Evolutionary conservation across 2,888 invertebrate species (phyloP), one percentile per base, ranked within the genome.

Genomic region (Rhagium mordax): DNA sequence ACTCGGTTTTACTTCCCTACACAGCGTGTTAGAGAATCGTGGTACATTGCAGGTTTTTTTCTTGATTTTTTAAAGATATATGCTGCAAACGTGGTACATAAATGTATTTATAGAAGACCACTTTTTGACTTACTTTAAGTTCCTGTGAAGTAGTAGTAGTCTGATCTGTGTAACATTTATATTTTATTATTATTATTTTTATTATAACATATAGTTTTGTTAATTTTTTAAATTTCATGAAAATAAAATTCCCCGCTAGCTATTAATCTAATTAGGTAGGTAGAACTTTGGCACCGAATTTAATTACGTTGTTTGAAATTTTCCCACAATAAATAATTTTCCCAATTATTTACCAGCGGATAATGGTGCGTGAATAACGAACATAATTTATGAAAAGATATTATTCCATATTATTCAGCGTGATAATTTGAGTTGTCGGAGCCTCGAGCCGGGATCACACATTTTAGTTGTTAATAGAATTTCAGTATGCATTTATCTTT

Each of bases 401-500:
- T 47, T 51, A 64, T 64, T 64, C 15, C 49, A 48, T 13, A 49
- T 49, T 49, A 10, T 51, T 64, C 64, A 27, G 27, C 27, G 16
- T 48, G 48, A 47, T 64, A 64, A 64, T 65, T 53, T 33, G 10
- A 29, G 65, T 33, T 53, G 65, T 29, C 18, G 20, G 7, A 16
- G 41, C 8, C 1, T 4, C 8, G 33, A 33, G 55, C 53, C 18
- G 18, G 55, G 57, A 29, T 57, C 1, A 15, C 49, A 59, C n/a
- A 66, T 68, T 59, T 47, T 33, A 20, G 33, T 27, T 16, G 59
- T 53, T 18, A 47, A 59, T 65, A 18, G 51, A 70, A 61, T 70
- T 41, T 33, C 10, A 21, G 24, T 20, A 53, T 64, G 57, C 55
- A 70, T 71, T 71, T 57, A 59, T 65, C 65, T 47, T 41, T 65